A percentile compares a stretch with the other conserved stretches of the same genome.
These are phyloP conservation scores for Mya arenaria DNA, from an alignment of 1,140 invertebrate species.

Conservation along the genomic window DNA sequence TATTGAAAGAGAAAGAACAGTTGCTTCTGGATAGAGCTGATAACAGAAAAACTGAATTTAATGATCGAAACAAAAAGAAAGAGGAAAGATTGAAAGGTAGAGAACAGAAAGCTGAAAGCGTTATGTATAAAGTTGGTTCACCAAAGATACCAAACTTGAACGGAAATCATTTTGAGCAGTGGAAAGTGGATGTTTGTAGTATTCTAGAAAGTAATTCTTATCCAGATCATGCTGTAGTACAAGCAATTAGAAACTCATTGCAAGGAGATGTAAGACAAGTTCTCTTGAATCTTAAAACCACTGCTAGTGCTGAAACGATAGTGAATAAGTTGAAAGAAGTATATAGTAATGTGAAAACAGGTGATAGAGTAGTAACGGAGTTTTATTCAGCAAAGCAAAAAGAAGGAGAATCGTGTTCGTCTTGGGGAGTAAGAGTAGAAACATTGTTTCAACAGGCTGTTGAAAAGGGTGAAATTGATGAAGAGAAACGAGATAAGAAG, in stretches of 20 bases:
- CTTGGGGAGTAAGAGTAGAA: not conserved
- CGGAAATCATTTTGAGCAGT: not conserved
- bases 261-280: not conserved
- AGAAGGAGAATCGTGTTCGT: not conserved
- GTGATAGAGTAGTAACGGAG: not conserved
- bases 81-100: too few species aligned
- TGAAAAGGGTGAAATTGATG: conserved; percentile 2
- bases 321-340: not conserved
- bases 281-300: not conserved
- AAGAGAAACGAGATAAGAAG: not conserved
- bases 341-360: not conserved
- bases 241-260: not conserved
- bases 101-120: too few species aligned
- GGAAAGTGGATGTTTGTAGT: not conserved
- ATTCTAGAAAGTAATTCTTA: not conserved
- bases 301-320: not conserved
- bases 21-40: too few species aligned
- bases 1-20: too few species aligned
- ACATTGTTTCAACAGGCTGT: not conserved
- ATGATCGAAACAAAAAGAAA: too few species aligned
- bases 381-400: conserved; percentile 10
- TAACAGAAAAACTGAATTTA: too few species aligned
- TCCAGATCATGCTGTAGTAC: not conserved
- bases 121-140: not conserved
- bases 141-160: conserved; percentile 5